These are phyloP conservation scores for Enteromius anoplus DNA, from an alignment of 2,797 vertebrate genomes.

Conservation along the genomic window DNA sequence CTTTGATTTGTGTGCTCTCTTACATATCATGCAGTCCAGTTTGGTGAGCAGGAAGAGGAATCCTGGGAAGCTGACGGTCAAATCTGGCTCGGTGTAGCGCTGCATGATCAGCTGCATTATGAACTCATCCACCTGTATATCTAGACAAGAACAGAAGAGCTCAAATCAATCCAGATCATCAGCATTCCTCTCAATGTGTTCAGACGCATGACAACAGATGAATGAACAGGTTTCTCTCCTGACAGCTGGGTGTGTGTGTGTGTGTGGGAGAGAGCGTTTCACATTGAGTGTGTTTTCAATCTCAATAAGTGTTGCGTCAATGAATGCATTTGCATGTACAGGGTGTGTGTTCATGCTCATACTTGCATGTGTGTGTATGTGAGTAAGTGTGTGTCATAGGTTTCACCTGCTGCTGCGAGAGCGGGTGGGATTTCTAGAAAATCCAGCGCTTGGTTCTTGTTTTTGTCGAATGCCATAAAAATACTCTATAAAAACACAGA, in stretches of 20 bases:
- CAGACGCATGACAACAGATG: background rate
- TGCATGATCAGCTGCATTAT: conserved; percentile 76
- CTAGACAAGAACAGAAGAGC: conserved; percentile 63
- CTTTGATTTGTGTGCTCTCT: conserved; percentile 52
- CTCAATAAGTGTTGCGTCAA: conserved; percentile 2
- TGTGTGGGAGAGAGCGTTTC: background rate
- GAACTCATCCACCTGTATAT: conserved; percentile 72
- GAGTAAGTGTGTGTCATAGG: conserved; percentile 12
- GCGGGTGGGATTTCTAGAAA: conserved; percentile 70
- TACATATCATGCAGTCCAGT: conserved; percentile 79
- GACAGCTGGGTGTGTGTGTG: conserved; percentile 13
- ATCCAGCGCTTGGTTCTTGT: conserved; percentile 69
- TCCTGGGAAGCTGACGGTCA: conserved; percentile 78
- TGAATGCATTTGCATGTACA: background rate
- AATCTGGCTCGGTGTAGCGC: conserved; percentile 76
- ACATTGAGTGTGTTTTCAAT: background rate
- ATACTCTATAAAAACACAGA: conserved; percentile 68
- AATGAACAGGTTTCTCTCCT: conserved; percentile 18
- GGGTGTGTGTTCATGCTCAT: conserved; percentile 21
- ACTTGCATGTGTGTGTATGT: conserved; percentile 23
- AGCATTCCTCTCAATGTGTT: background rate
- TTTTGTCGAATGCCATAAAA: conserved; percentile 74
- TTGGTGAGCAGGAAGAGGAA: conserved; percentile 81
- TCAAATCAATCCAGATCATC: background rate
- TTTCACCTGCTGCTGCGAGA: conserved; percentile 74